Evolutionary conservation across 1,140 invertebrate species (phyloP).

Genomic region (Bilobella aurantiaca): DNA sequence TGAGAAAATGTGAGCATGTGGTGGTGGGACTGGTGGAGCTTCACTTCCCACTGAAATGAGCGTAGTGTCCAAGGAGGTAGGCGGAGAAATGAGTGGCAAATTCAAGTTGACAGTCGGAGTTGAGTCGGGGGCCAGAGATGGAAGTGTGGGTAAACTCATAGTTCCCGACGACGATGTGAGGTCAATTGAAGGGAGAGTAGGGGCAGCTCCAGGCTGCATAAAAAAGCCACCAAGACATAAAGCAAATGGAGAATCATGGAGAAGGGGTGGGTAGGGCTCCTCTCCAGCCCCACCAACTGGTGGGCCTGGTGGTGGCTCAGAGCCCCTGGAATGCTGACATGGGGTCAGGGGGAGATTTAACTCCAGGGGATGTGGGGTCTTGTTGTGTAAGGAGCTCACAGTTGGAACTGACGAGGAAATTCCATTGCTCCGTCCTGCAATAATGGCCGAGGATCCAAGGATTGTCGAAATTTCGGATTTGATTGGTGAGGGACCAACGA

Average conservation of each 20-base stretch:
- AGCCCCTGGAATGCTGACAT: no score
- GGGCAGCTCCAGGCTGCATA: conserved; percentile 21
- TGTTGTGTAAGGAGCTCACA: conserved; percentile 8
- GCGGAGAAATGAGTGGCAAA: background rate
- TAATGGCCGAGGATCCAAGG: conserved; percentile 12
- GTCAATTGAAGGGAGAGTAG: no score
- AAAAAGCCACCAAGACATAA: conserved; percentile 28
- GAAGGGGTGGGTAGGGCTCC: conserved; percentile 13
- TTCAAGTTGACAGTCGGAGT: no score
- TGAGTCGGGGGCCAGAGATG: no score
- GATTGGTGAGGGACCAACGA: conserved; percentile 33
- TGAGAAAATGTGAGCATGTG: background rate
- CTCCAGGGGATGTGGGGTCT: background rate
- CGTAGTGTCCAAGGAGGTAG: background rate
- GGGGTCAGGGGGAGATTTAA: background rate
- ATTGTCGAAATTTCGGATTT: conserved; percentile 33
- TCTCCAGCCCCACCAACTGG: background rate
- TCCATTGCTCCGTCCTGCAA: conserved; percentile 2
- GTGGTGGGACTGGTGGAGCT: background rate
- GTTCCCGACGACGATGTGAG: no score
- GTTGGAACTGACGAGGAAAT: conserved; percentile 11
- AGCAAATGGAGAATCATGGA: conserved; percentile 20
- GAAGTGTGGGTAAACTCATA: no score
- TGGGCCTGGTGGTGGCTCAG: no score
- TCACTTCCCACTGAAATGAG: background rate